phyloP scores from a whole-genome alignment of 2,888 invertebrate genomes.

The Pollenia amentaria region DNA sequence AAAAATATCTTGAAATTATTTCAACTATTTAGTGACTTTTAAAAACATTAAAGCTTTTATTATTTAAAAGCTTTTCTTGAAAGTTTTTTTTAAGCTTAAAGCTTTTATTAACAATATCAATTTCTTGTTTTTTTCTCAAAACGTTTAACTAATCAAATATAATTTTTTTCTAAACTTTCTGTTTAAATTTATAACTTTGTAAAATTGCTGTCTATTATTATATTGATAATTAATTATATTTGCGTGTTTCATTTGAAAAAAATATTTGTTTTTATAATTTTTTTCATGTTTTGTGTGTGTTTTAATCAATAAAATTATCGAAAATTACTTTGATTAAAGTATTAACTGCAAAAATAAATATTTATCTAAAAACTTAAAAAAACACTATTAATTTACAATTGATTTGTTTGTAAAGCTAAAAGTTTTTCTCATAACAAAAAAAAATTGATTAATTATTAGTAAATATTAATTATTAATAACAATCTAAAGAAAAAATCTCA shows the following conservation, averaged over 20 bases:
- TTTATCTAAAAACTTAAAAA: constrained; percentile 29
- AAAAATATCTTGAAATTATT: not conserved
- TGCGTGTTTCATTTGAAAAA: constrained; percentile 47
- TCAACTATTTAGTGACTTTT: not conserved
- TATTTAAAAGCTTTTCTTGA: not conserved
- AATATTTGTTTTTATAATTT: constrained; percentile 18
- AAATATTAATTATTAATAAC: constrained; percentile 52
- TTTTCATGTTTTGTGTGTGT: constrained; percentile 42
- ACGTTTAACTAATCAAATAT: not conserved
- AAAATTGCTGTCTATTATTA: not conserved
- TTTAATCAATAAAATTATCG: constrained; percentile 72
- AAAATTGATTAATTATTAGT: constrained; percentile 64
- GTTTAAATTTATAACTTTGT: not conserved
- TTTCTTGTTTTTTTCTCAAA: not conserved
- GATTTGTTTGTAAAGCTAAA: constrained; percentile 41
- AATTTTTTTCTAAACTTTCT: not conserved
- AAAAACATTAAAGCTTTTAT: not conserved
- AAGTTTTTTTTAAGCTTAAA: not conserved
- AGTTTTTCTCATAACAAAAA: constrained; percentile 42
- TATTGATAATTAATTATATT: constrained; percentile 44
- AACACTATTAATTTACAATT: constrained; percentile 46
- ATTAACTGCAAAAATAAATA: constrained; percentile 50
- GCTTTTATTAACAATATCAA: no score
- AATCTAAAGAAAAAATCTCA: not conserved
- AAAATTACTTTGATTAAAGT: constrained; percentile 66